Conservation (phyloP, 2,888 invertebrate species). For the Tipula lateralis region DNA sequence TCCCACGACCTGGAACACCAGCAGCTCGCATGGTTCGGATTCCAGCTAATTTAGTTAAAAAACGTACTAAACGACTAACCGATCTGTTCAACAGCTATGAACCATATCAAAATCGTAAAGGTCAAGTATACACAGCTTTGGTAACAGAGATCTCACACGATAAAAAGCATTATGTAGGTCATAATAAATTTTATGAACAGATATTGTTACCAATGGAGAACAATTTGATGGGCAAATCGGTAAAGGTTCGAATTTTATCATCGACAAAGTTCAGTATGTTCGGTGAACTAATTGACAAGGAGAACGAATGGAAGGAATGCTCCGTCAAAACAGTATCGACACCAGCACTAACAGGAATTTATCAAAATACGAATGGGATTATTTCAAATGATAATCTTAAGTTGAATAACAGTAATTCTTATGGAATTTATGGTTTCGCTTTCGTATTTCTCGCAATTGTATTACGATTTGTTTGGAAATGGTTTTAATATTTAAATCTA, state of each 20-base stretch:
- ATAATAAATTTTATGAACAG: slow-evolving; percentile 94
- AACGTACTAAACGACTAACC: slow-evolving; percentile 79
- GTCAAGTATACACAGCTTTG: slow-evolving; percentile 63
- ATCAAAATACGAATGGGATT: slow-evolving; percentile 40
- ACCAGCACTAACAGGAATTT: slow-evolving; percentile 39
- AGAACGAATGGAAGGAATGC: slow-evolving; percentile 53
- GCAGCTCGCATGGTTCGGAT: slow-evolving; percentile 85
- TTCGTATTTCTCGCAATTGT: slow-evolving; percentile 49
- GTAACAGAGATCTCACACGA: slow-evolving; percentile 94
- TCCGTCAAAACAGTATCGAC: slow-evolving; percentile 43
- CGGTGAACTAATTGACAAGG: slow-evolving; percentile 59
- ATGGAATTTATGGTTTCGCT: slow-evolving; percentile 43
- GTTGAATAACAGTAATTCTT: slow-evolving; percentile 33
- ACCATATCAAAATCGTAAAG: slow-evolving; percentile 64
- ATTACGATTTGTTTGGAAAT: slow-evolving; percentile 39
- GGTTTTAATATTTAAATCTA: background rate
- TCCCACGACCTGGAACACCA: slow-evolving; percentile 91
- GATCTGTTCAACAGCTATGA: slow-evolving; percentile 86
- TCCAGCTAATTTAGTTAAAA: slow-evolving; percentile 82
- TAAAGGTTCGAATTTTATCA: slow-evolving; percentile 68
- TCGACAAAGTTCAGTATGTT: slow-evolving; percentile 75
- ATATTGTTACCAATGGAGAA: slow-evolving; percentile 75
- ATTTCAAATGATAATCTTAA: slow-evolving; percentile 41
- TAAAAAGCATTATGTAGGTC: slow-evolving; percentile 83
- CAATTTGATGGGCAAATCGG: slow-evolving; percentile 73